These are phyloP conservation scores for Monarcha castaneiventris DNA, from an alignment of 2,113 vertebrate species.

Conservation along the genomic window DNA sequence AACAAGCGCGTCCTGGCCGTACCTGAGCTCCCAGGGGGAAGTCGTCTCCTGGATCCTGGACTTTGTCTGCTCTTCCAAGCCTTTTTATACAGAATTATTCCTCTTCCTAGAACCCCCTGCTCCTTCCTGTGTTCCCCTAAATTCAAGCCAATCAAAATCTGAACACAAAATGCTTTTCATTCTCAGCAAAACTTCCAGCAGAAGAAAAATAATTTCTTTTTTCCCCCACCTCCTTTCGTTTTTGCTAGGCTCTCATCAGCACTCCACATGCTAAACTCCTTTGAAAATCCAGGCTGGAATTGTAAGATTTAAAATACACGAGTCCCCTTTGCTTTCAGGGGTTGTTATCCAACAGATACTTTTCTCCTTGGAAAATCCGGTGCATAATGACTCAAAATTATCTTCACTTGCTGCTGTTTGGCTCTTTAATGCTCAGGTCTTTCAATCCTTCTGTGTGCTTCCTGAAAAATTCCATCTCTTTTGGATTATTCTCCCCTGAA, in stretches of 20 bases:
- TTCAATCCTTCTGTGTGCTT: not conserved
- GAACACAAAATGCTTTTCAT: not conserved
- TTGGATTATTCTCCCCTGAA: not conserved
- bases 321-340: not conserved
- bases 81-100: not conserved
- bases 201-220: conserved; percentile 5
- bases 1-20: not conserved
- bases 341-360: not conserved
- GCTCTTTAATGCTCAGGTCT: not conserved
- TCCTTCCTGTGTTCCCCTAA: not conserved
- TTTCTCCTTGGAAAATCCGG: not conserved
- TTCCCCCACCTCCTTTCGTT: not conserved
- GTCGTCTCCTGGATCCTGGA: accelerated
- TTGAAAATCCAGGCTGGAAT: conserved; percentile 9
- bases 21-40: not conserved
- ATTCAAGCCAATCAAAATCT: not conserved
- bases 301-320: not conserved
- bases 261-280: not conserved
- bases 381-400: not conserved
- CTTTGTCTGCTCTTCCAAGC: not conserved
- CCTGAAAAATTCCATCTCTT: not conserved
- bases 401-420: not conserved
- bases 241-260: not conserved
- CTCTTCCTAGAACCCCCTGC: not conserved
- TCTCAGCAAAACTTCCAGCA: not conserved